Evolutionary conservation across 2,797 vertebrate species (phyloP).

Genomic region (Sciurus carolinensis): DNA sequence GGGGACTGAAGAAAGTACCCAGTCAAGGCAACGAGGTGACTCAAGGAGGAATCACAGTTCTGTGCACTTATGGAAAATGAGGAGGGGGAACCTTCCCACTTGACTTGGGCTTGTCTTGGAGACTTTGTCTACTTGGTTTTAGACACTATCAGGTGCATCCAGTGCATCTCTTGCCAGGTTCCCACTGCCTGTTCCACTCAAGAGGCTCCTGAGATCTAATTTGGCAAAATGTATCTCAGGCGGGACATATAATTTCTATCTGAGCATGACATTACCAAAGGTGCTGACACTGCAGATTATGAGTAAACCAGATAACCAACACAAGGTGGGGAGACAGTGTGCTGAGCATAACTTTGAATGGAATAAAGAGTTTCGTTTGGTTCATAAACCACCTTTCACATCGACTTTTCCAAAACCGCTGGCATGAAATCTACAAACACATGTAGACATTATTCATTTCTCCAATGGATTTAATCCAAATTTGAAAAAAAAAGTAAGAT

Average conservation of each 20-base stretch:
- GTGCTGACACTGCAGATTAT: not conserved
- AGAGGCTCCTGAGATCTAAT: not conserved
- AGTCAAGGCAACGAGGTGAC: not conserved
- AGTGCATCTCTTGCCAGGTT: not conserved
- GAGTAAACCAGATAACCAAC: not conserved
- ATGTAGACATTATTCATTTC: not conserved
- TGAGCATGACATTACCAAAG: not conserved
- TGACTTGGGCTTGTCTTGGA: not conserved
- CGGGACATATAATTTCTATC: not conserved
- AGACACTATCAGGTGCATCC: not conserved
- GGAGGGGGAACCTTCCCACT: rapidly evolving
- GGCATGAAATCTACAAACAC: not conserved
- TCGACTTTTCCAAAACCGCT: not conserved
- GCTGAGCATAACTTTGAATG: not conserved
- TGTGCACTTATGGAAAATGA: not conserved
- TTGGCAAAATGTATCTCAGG: not conserved
- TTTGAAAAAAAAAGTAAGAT: not conserved
- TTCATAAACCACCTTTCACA: not conserved
- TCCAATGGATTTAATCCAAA: not conserved
- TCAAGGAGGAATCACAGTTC: not conserved
- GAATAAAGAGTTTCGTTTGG: not conserved
- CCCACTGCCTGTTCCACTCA: not conserved
- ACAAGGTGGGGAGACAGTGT: not conserved
- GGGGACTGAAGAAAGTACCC: not conserved
- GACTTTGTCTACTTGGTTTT: not conserved